Base-by-base conservation (phyloP, 2,888 invertebrate genomes). In the Onchidella celtica region DNA sequence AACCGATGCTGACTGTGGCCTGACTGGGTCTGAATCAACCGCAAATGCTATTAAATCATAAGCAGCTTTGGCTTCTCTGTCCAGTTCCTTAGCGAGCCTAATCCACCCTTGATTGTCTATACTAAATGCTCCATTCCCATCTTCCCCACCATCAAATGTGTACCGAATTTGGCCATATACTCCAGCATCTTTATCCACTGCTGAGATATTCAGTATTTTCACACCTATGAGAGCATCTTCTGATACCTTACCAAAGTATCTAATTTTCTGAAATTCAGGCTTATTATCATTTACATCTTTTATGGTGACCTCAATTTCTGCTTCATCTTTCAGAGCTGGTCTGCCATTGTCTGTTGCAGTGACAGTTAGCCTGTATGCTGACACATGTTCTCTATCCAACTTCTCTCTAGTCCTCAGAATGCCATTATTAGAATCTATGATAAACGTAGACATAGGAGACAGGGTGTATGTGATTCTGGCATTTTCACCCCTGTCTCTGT, bases 261-360 rank as follows among this genome's bases (percentile, higher is more conserved):
- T 97, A 0, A 97, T 97, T 11, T 95, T 94, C 59, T 94, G 94
- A 90, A 99, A 99, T 0, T 95, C 94, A 0, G 99, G 99, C 1
- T 96, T 95, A 92, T 99, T 99, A 91, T 99, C 99, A 92, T 99
- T 99, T 0, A 98, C 97, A 92, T 99, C 99, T 0, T 97, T 96
- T 0, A 99, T 96, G 0, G 97, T 96, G 87, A 99, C 97, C 93
- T 99, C 98, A 0, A 99, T 96, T 90, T 98, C 98, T 0, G 99
- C 98, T 0, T 97, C 98, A 91, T 99, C 98, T 0, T 97, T 97
- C 24, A 98, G 94, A 0, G 97, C 96, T 0, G 98, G 98, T 59
- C 95, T 95, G 0, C 99, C 99, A 1, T 98, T 97, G 93, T 99
- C 99, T 84, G 96, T 95, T 0, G 98, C 99, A 0, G 97, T 97